Base-by-base conservation (phyloP, 2,888 invertebrate species). In the Zootermopsis nevadensis region DNA sequence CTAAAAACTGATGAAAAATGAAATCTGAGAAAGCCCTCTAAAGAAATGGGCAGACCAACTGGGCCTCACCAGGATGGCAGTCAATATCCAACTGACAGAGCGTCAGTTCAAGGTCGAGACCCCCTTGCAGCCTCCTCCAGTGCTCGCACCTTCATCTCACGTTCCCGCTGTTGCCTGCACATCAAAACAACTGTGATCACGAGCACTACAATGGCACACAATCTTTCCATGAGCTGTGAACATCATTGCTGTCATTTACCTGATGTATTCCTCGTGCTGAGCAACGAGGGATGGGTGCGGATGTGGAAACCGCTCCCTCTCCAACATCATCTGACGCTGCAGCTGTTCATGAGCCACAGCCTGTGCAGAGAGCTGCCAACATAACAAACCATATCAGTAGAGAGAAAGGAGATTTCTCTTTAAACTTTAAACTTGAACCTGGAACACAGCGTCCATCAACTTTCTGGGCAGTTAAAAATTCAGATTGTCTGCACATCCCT, bases 331-430 rank as follows among this genome's bases (percentile, higher is more conserved):
- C 88, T 97, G 96, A 86, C 97, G 93, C 90, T 96, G 96, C 85
- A 97, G 90, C 88, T 96, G 96, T 89, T 97, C 97, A 88, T 96
- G 96, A 85, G 96, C 96, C 85, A 96, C 96, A 86, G 93, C 93
- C 89, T 95, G 93, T 87, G 87, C 88, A 83, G 88, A 91, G 89
- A 89, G 87, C 90, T 89, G 87, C 15, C 55, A 66, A 22, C 38
- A 79, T 86, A 86, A 82, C 82, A 85, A 84, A 30, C 19, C 48
- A 48, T 19, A 48, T 48, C 19, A 48, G 48, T 19, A 48, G 12
- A 48, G 42, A 12, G 42, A 42, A 12, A 42, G 19, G 48, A 48
- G 19, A 48, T 48, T n/a, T 12, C 48, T 48, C n/a, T n/a, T n/a
- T n/a, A 42, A 2, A 42, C 0, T 42, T 42, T 42, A 42, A 42